Evolutionary conservation across 2,888 invertebrate species (phyloP).

Genomic region (Drosophila paranaensis): DNA sequence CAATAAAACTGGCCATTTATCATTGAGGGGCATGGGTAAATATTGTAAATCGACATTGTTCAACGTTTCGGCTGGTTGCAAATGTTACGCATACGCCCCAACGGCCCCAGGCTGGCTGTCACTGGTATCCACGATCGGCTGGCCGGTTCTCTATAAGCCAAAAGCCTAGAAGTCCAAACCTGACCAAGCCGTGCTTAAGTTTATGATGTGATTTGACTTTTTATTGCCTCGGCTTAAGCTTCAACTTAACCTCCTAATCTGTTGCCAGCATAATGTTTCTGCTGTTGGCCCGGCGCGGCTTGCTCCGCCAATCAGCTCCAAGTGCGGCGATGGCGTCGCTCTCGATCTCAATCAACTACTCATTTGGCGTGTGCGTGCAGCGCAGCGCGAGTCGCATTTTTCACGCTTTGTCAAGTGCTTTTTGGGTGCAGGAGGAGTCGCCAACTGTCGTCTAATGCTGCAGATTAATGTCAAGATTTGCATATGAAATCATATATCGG

Average conservation of each 20-base stretch:
- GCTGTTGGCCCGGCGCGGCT: slow-evolving; percentile 16
- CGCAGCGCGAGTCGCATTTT: slow-evolving; percentile 56
- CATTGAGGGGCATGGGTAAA: slow-evolving; percentile 58
- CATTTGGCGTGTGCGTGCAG: slow-evolving; percentile 59
- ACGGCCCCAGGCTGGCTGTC: slow-evolving; percentile 65
- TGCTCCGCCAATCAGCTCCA: slow-evolving; percentile 54
- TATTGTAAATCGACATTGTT: slow-evolving; percentile 68
- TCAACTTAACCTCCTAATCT: slow-evolving; percentile 68
- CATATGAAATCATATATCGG: slow-evolving; percentile 72
- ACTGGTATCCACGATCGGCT: slow-evolving; percentile 30
- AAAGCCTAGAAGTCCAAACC: slow-evolving; percentile 40
- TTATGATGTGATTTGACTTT: slow-evolving; percentile 70
- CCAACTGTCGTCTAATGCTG: slow-evolving; percentile 49
- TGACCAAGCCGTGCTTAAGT: slow-evolving; percentile 37
- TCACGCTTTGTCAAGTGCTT: slow-evolving; percentile 71
- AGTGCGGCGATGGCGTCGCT: slow-evolving; percentile 55
- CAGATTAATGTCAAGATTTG: slow-evolving; percentile 82
- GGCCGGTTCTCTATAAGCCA: slow-evolving; percentile 8
- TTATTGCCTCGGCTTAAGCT: slow-evolving; percentile 61
- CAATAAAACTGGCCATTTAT: slow-evolving; percentile 80
- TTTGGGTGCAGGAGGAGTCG: slow-evolving; percentile 59
- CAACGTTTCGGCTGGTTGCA: slow-evolving; percentile 39
- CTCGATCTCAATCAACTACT: slow-evolving; percentile 42
- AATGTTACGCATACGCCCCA: slow-evolving; percentile 78
- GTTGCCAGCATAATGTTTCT: slow-evolving; percentile 36